Conservation (phyloP, 2,113 vertebrate species). For the Aix galericulata region DNA sequence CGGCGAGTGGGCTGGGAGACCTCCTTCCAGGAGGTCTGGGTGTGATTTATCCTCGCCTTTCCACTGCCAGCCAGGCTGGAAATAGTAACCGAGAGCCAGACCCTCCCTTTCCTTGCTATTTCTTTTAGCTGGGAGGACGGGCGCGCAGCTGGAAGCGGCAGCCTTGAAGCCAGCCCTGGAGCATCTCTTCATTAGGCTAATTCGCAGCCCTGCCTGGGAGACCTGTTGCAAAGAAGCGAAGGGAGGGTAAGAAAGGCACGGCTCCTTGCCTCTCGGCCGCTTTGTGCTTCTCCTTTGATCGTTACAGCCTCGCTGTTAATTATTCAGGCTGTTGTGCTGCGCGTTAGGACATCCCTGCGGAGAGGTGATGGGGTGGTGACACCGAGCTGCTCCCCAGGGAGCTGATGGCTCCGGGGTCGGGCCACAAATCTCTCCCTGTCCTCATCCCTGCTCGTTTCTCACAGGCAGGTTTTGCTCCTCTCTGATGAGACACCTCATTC, state of each 20-base stretch:
- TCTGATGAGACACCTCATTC: background rate
- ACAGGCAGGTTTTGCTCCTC: background rate
- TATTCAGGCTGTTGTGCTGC: background rate
- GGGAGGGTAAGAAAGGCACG: background rate
- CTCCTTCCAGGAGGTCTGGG: background rate
- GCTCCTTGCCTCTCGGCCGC: background rate
- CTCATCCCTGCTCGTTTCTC: background rate
- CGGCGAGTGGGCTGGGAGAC: background rate
- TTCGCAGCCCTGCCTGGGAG: background rate
- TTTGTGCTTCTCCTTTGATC: conserved; percentile 29
- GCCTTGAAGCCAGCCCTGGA: conserved; percentile 30
- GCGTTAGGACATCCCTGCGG: background rate
- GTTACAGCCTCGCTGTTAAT: background rate
- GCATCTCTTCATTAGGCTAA: conserved; percentile 19
- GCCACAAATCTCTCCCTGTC: background rate
- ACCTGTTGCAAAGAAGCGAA: background rate
- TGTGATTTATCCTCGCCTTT: background rate
- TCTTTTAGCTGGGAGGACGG: background rate
- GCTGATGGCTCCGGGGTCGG: background rate
- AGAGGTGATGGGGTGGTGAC: conserved; percentile 51
- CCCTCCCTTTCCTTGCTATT: background rate
- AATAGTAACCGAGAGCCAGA: conserved; percentile 1
- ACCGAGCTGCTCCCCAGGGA: conserved; percentile 42
- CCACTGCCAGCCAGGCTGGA: background rate
- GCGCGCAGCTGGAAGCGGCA: conserved; percentile 14